Percentiles rank a stretch among this genome's conserved stretches.
Conservation (phyloP, 1,140 invertebrate genomes). For the Rhynchophorus ferrugineus region DNA sequence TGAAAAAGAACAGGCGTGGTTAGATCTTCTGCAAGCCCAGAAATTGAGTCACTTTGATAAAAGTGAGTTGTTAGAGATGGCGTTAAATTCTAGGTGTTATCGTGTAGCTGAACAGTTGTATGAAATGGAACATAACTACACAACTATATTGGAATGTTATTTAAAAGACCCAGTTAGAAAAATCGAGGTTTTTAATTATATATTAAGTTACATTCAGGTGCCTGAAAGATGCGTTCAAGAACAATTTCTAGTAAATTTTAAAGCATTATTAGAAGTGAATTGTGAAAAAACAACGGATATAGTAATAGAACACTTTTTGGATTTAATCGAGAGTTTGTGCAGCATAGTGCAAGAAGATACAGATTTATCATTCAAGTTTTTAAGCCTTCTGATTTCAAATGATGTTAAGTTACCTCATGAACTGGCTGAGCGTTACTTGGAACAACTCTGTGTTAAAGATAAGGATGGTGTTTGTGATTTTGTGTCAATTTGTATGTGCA, state of each 20-base stretch:
- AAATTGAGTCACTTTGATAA: conserved; percentile 52
- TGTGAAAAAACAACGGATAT: conserved; percentile 46
- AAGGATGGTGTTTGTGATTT: conserved; percentile 41
- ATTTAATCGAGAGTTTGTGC: conserved; percentile 45
- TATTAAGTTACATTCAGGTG: conserved; percentile 58
- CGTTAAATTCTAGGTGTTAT: conserved; percentile 42
- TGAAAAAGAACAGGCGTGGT: conserved; percentile 72
- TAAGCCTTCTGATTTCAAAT: conserved; percentile 54
- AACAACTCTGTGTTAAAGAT: conserved; percentile 54
- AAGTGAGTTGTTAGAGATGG: conserved; percentile 39
- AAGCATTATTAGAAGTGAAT: conserved; percentile 40
- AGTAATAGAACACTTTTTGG: conserved; percentile 44
- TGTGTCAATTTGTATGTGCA: conserved; percentile 33
- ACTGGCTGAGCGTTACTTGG: conserved; percentile 56
- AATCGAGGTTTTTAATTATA: conserved; percentile 65
- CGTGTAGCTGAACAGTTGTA: conserved; percentile 44
- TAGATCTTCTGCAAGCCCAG: conserved; percentile 66
- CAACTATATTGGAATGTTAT: conserved; percentile 45
- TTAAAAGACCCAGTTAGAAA: conserved; percentile 51
- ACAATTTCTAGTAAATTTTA: conserved; percentile 44
- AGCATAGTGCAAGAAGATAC: conserved; percentile 42
- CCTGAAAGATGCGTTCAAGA: conserved; percentile 41
- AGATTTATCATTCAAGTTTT: conserved; percentile 50
- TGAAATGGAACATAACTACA: conserved; percentile 41
- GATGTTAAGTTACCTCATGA: conserved; percentile 45